Evolutionary conservation across 2,888 invertebrate species (phyloP), one percentile per base, ranked within the genome.

Genomic region (Macropis europaea): DNA sequence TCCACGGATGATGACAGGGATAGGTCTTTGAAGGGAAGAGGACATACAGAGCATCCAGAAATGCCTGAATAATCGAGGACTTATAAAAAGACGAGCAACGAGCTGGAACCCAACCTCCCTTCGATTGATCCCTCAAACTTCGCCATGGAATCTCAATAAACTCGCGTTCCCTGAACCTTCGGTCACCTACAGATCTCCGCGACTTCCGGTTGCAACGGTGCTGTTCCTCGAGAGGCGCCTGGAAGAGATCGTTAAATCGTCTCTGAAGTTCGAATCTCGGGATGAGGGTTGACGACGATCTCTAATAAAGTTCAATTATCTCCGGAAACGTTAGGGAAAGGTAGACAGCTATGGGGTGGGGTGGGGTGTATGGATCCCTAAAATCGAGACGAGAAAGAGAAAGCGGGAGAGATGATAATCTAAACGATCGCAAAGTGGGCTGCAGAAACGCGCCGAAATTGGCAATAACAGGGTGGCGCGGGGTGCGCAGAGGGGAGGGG

Each of bases 391-490:
- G 77, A 77, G 80, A 82, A 79, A 82, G 82, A 83, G 82, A 81
- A 77, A 82, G 75, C 76, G 77, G 75, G 82, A 82, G 81, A 84
- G 86, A 87, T 86, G 83, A 88, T 89, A 87, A 89, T 87, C 87
- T 88, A 87, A 87, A 88, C 85, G 88, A 88, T 88, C 84, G 84
- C 84, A 88, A 89, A 89, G 88, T 87, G 86, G 84, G 83, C 83
- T 84, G 83, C 84, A 86, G 87, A 86, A 85, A 83, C 87, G 83
- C 84, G 82, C 84, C 84, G 83, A 86, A 87, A 87, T 88, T 88
- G 87, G 87, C 88, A 87, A 87, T 88, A 88, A 87, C 87, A 79
- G 85, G 83, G 77, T 73, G 75, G 72, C 59, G 64, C 61, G 79
- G 68, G 63, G 80, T 48, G 30, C 43, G 17, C 7, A 9, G 24